Conservation (phyloP, 53 echinoderm and acorn worm species). For the Henricia sp. region DNA sequence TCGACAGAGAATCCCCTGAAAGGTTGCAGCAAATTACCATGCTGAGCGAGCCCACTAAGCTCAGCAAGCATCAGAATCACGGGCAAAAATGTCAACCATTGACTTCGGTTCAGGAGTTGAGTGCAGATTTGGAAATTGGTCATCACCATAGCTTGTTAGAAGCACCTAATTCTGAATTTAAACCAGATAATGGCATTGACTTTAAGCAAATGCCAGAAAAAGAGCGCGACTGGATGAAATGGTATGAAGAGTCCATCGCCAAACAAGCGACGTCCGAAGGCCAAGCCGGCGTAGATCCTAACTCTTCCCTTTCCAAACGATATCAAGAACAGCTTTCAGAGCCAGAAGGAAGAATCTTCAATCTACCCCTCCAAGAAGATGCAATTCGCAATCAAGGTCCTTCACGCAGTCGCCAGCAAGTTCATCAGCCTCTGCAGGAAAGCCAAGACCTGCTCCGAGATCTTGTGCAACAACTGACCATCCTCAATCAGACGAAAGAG, state of each 20-base stretch:
- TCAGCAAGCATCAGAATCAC: neutral
- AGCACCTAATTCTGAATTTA: neutral
- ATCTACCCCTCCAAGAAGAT: neutral
- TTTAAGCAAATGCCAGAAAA: neutral
- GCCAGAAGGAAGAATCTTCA: neutral
- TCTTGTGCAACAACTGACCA: slow-evolving; percentile 42
- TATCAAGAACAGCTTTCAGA: neutral
- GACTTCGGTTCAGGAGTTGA: neutral
- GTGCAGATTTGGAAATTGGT: too few relatives aligned
- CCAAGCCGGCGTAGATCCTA: neutral
- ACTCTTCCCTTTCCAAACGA: neutral
- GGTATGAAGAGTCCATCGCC: slow-evolving; percentile 20
- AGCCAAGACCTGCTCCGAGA: slow-evolving; percentile 32
- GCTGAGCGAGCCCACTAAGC: neutral
- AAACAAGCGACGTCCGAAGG: neutral
- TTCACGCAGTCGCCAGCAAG: neutral
- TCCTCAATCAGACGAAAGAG: slow-evolving; percentile 35
- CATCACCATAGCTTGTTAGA: neutral
- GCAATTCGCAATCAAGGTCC: neutral
- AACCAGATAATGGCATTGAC: neutral
- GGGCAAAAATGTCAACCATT: neutral
- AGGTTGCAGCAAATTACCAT: neutral
- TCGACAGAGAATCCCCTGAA: slow-evolving; percentile 19
- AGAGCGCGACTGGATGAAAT: slow-evolving; percentile 25
- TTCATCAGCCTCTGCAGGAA: slow-evolving; percentile 4